A percentile compares a stretch with the other conserved stretches of the same genome.
These are phyloP conservation scores for Clostera curtula DNA, from an alignment of 2,888 invertebrate genomes.

Conservation along the genomic window DNA sequence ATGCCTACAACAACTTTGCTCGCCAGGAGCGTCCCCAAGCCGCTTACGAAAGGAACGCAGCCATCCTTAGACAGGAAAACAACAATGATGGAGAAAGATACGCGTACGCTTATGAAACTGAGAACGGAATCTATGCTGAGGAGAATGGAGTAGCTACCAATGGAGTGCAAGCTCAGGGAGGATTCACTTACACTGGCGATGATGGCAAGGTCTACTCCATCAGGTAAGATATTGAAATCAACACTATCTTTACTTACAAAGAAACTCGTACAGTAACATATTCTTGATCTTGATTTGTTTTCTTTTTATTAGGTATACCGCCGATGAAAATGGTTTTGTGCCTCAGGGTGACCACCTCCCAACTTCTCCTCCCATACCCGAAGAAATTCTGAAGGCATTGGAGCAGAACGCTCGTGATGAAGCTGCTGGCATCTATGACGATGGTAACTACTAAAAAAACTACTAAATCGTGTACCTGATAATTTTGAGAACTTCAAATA, in stretches of 20 bases:
- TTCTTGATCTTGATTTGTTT: not conserved
- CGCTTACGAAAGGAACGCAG: slow-evolving; percentile 52
- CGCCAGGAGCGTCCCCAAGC: slow-evolving; percentile 53
- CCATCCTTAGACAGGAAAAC: slow-evolving; percentile 52
- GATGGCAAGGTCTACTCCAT: slow-evolving; percentile 60
- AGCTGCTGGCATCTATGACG: slow-evolving; percentile 61
- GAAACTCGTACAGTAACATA: not conserved
- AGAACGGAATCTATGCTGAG: slow-evolving; percentile 60
- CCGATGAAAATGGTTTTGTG: slow-evolving; percentile 62
- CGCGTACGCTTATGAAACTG: slow-evolving; percentile 56
- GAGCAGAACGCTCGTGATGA: slow-evolving; percentile 64
- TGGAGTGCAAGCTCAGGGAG: slow-evolving; percentile 60
- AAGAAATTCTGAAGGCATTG: slow-evolving; percentile 53
- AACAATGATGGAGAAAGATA: slow-evolving; percentile 56
- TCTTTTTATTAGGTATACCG: slow-evolving; percentile 46
- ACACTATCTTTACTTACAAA: no score
- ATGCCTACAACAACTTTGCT: slow-evolving; percentile 21
- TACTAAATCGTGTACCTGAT: no score
- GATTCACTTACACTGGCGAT: slow-evolving; percentile 60
- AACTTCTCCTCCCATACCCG: slow-evolving; percentile 58
- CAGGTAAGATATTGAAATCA: slow-evolving; percentile 39
- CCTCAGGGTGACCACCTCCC: slow-evolving; percentile 62
- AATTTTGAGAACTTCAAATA: no score
- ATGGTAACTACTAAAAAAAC: no score
- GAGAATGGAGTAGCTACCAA: slow-evolving; percentile 59